A percentile compares a stretch with the other conserved stretches of the same genome.
These are phyloP conservation scores for Hirudinaria manillensis DNA, from an alignment of 2,888 invertebrate species.

Conservation along the genomic window DNA sequence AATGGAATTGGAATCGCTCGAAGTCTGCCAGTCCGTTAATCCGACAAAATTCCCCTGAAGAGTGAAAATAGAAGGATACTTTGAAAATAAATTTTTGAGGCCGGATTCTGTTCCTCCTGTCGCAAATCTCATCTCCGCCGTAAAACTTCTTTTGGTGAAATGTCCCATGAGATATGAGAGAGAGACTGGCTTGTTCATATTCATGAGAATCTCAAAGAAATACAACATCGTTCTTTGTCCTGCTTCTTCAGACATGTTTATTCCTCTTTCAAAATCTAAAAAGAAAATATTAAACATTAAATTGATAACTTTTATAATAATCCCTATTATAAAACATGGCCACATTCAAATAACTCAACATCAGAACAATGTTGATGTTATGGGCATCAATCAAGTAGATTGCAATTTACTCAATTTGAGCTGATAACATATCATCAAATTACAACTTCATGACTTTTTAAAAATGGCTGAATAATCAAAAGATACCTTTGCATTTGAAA, in stretches of 20 bases:
- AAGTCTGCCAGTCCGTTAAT: constrained; percentile 20
- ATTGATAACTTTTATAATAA: too few relatives aligned
- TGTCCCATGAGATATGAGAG: constrained; percentile 26
- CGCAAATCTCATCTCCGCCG: constrained; percentile 31
- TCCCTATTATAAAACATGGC: too few relatives aligned
- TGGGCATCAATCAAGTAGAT: too few relatives aligned
- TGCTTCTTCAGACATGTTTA: constrained; percentile 27
- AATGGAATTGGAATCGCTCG: constrained; percentile 12
- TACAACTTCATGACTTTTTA: too few relatives aligned
- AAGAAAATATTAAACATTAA: too few relatives aligned
- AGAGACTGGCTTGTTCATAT: constrained; percentile 21
- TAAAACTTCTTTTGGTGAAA: constrained; percentile 28
- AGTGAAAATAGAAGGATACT: constrained; percentile 32
- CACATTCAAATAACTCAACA: too few relatives aligned
- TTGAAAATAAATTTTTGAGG: constrained; percentile 24
- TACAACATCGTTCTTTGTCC: constrained; percentile 28
- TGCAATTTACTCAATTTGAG: too few relatives aligned
- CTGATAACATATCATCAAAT: too few relatives aligned
- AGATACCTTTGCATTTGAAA: too few relatives aligned
- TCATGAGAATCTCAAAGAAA: constrained; percentile 31
- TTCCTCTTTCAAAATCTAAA: background rate
- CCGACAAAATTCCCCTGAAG: constrained; percentile 28
- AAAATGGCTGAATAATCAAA: too few relatives aligned
- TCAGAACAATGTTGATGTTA: too few relatives aligned
- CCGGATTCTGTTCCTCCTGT: constrained; percentile 29